Evolutionary conservation across 2,113 vertebrate species (phyloP).

Genomic region (Grammomys surdaster): DNA sequence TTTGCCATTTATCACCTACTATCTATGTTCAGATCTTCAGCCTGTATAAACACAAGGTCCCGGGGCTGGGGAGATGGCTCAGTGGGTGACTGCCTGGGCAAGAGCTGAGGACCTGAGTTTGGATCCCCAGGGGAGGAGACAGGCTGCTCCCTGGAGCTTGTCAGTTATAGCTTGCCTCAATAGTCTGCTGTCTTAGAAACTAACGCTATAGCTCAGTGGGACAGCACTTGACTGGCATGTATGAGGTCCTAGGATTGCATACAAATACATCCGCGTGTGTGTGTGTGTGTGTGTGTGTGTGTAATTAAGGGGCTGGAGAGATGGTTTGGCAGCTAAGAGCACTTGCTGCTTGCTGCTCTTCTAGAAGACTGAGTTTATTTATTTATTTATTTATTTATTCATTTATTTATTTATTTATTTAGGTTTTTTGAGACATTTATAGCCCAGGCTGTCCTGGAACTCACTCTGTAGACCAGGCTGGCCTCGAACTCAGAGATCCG

Average conservation of each 20-base stretch:
- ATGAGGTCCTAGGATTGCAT: background rate
- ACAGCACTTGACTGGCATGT: background rate
- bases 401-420: too few relatives aligned
- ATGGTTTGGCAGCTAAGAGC: background rate
- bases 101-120: background rate
- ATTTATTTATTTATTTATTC: too few relatives aligned
- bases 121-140: too few relatives aligned
- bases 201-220: background rate
- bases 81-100: background rate
- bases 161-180: background rate
- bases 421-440: too few relatives aligned
- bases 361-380: background rate
- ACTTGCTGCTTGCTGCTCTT: background rate
- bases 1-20: constrained; percentile 25
- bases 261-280: background rate
- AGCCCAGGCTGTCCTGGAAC: too few relatives aligned
- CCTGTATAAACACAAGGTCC: background rate
- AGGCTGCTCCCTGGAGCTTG: background rate
- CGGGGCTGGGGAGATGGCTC: background rate
- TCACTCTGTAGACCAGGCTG: too few relatives aligned
- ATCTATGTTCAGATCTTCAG: background rate
- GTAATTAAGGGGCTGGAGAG: background rate
- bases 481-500: too few relatives aligned
- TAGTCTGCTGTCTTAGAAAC: too few relatives aligned
- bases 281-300: background rate